phyloP scores from a whole-genome alignment of 2,113 vertebrate species.

The Aythya baeri region DNA sequence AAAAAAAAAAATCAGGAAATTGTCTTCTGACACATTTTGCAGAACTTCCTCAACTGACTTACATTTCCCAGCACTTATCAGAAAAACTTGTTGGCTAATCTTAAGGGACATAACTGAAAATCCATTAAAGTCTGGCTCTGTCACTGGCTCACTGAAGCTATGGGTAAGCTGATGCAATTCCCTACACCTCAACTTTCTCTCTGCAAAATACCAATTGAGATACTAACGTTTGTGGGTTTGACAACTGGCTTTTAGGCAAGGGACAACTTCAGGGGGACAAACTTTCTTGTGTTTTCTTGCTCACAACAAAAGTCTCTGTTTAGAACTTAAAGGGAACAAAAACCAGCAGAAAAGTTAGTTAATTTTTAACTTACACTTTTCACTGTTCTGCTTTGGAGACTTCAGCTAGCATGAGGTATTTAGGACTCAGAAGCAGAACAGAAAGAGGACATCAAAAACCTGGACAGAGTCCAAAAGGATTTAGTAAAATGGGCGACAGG shows the following conservation, averaged over 20 bases:
- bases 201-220: neutral
- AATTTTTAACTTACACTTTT: neutral
- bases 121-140: constrained; percentile 37
- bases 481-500: constrained; percentile 49
- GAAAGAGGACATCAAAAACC: constrained; percentile 47
- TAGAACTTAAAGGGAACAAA: neutral
- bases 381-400: neutral
- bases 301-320: neutral
- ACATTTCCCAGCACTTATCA: constrained; percentile 63
- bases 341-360: neutral
- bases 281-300: neutral
- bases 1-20: constrained; percentile 47
- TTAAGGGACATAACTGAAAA: constrained; percentile 47
- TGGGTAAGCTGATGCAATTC: neutral
- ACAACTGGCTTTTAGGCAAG: neutral
- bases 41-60: constrained; percentile 69
- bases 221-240: neutral
- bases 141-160: neutral
- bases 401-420: neutral
- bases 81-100: constrained; percentile 35
- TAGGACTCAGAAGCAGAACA: constrained; percentile 2
- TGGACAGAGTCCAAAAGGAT: constrained; percentile 62
- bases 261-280: neutral
- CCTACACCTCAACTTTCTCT: neutral
- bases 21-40: constrained; percentile 70